A percentile compares a stretch with the other conserved stretches of the same genome.
phyloP scores from a whole-genome alignment of 2,113 vertebrate genomes.

The Apus apus region DNA sequence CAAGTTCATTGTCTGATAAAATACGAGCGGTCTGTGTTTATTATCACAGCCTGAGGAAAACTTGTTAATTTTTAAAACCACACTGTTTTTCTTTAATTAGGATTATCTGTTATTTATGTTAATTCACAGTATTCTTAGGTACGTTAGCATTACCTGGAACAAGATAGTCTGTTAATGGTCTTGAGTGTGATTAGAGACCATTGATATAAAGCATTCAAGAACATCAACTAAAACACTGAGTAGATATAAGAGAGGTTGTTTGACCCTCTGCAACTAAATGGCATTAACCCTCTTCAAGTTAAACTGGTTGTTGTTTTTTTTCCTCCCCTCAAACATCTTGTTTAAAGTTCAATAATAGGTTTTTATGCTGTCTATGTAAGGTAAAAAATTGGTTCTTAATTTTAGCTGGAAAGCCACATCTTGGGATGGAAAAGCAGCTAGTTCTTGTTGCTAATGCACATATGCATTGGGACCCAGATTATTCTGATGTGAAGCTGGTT shows the following conservation, averaged over 20 bases:
- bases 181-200: neutral
- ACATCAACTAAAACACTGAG: neutral
- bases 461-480: slow-evolving; percentile 99
- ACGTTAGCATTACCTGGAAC: neutral
- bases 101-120: neutral
- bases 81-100: neutral
- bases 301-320: neutral
- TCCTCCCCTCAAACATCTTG: neutral
- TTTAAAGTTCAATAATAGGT: neutral
- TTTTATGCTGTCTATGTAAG: neutral
- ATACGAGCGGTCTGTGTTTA: neutral
- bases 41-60: neutral
- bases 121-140: neutral
- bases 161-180: neutral
- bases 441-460: slow-evolving; percentile 96
- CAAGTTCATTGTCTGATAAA: neutral
- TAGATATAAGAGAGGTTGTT: neutral
- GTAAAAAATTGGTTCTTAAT: slow-evolving; percentile 41
- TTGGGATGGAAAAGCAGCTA: slow-evolving; percentile 93
- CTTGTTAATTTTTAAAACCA: neutral
- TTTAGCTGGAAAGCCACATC: slow-evolving; percentile 90
- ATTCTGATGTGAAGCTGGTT: slow-evolving; percentile 96
- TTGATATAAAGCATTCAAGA: no score
- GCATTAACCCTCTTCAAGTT: neutral
- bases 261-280: neutral